Percentiles rank a stretch among this genome's conserved stretches.
phyloP scores from a whole-genome alignment of 2,797 vertebrate species.

The Dipus sagitta region DNA sequence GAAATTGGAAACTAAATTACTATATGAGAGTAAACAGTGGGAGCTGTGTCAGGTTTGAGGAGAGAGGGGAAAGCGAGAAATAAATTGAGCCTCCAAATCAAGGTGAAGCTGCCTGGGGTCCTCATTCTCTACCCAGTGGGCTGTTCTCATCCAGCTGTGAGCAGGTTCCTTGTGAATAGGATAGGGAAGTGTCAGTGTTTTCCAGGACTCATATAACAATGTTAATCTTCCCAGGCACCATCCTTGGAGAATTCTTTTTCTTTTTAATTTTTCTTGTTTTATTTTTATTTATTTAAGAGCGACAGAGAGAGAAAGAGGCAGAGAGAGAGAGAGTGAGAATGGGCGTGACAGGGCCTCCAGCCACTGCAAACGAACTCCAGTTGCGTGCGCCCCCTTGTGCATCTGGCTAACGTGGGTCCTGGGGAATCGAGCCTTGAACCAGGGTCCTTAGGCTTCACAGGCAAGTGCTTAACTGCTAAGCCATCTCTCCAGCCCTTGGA shows the following conservation, averaged over 20 bases:
- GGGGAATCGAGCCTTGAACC: too few relatives aligned
- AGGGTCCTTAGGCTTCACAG: too few relatives aligned
- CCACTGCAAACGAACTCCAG: too few relatives aligned
- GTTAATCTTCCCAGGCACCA: conserved; percentile 8
- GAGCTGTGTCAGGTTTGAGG: neutral
- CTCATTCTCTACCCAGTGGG: neutral
- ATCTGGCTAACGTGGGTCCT: too few relatives aligned
- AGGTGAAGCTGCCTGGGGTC: neutral
- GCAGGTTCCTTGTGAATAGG: neutral
- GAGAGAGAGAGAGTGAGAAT: too few relatives aligned
- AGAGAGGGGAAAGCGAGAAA: conserved; percentile 4
- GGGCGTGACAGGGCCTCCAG: too few relatives aligned
- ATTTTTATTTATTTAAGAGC: too few relatives aligned
- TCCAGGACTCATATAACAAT: neutral
- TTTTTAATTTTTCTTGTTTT: neutral
- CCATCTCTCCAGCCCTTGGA: neutral
- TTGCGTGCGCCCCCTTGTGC: too few relatives aligned
- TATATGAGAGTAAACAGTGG: conserved; percentile 28
- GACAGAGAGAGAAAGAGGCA: too few relatives aligned
- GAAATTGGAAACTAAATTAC: neutral
- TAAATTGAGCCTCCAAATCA: conserved; percentile 20
- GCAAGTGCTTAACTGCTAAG: too few relatives aligned
- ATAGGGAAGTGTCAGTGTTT: conserved; percentile 8
- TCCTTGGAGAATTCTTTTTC: conserved; percentile 30
- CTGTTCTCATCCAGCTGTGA: conserved; percentile 28